Conservation (phyloP, 2,113 vertebrate genomes). For the Rhombomys opimus region DNA sequence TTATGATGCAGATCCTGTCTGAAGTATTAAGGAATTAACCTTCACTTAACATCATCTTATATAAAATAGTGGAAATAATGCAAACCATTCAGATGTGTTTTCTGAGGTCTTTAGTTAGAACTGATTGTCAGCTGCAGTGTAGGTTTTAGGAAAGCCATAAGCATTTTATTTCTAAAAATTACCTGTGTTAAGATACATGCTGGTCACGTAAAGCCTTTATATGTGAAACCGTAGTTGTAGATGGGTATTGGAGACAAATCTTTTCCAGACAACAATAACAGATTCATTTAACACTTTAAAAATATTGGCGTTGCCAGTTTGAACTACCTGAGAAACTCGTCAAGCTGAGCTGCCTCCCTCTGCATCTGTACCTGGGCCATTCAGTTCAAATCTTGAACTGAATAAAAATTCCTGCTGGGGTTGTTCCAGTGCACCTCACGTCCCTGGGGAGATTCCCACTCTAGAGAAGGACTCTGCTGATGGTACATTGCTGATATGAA, state of each 20-base stretch:
- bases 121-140: conserved; percentile 17
- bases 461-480: conserved; percentile 20
- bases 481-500: conserved; percentile 9
- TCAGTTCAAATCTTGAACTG: background rate
- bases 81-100: background rate
- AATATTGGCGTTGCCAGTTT: background rate
- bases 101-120: conserved; percentile 15
- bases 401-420: background rate
- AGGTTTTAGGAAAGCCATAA: conserved; percentile 33
- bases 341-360: background rate
- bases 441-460: background rate
- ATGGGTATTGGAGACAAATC: background rate
- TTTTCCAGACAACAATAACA: background rate
- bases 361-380: background rate
- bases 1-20: background rate
- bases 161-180: background rate
- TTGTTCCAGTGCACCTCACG: background rate
- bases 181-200: background rate
- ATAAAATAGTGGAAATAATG: background rate
- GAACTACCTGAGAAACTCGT: background rate
- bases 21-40: background rate
- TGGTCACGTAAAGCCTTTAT: background rate
- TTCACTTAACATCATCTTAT: background rate
- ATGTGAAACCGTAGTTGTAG: background rate
- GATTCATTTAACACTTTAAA: background rate